These are phyloP conservation scores for Harpalus rubripes DNA, from an alignment of 2,888 invertebrate genomes.

Conservation along the genomic window DNA sequence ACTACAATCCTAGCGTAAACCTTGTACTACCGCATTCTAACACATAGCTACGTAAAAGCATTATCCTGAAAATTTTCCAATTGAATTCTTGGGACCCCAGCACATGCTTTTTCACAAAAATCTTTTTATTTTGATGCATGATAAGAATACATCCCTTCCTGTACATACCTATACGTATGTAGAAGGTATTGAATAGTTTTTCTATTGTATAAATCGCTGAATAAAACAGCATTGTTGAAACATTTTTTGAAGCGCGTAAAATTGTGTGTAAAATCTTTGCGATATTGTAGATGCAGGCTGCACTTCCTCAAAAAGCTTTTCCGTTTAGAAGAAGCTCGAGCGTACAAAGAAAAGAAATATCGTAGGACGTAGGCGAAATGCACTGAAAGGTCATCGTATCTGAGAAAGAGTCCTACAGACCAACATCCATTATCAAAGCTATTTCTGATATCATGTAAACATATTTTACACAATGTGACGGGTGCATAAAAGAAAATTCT, in stretches of 20 bases:
- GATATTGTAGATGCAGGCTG: not conserved
- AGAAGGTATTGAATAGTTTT: not conserved
- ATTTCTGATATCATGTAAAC: constrained; percentile 25
- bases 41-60: too few species aligned
- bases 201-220: not conserved
- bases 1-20: too few species aligned
- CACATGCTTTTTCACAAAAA: not conserved
- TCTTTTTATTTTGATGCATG: not conserved
- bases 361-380: not conserved
- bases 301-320: not conserved
- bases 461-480: constrained; percentile 9
- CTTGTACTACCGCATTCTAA: too few species aligned
- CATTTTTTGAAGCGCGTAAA: not conserved
- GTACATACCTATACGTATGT: not conserved
- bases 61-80: not conserved
- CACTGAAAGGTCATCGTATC: not conserved
- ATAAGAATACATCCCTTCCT: not conserved
- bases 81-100: not conserved
- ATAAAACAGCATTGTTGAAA: not conserved
- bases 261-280: not conserved
- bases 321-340: not conserved
- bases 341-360: not conserved
- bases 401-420: not conserved
- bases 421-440: constrained; percentile 9
- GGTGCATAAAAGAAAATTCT: not conserved